Conservation (phyloP, 2,113 vertebrate genomes). For the Dendropsophus ebraccatus region DNA sequence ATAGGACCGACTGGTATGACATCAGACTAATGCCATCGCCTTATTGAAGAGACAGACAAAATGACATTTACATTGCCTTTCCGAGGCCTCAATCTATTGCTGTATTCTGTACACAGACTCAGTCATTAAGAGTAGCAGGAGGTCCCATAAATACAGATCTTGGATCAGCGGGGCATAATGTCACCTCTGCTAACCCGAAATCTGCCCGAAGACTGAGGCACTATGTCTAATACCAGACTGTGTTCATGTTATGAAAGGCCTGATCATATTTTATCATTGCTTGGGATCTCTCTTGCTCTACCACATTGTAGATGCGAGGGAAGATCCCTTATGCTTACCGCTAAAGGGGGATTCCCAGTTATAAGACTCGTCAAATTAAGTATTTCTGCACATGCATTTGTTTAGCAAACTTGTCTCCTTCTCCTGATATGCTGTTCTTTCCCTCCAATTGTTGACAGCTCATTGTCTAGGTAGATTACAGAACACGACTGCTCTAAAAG, state of each 20-base stretch:
- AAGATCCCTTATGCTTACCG: no score
- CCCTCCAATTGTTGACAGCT: no score
- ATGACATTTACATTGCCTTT: conserved; percentile 25
- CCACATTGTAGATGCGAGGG: no score
- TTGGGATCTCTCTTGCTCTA: background rate
- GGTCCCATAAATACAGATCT: background rate
- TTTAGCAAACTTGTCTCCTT: no score
- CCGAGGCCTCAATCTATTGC: background rate
- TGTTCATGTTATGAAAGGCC: background rate
- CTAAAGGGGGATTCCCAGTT: no score
- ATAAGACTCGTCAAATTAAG: no score
- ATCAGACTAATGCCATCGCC: conserved; percentile 8
- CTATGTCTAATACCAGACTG: background rate
- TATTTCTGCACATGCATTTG: no score
- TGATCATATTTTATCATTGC: background rate
- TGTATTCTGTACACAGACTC: conserved; percentile 10
- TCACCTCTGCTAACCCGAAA: no score
- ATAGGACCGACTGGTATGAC: background rate
- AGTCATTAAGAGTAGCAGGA: background rate
- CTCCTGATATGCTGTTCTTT: no score
- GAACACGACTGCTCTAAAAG: no score
- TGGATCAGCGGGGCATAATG: background rate
- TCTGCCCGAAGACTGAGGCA: background rate
- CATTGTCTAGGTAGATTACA: no score
- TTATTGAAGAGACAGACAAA: background rate